These are phyloP conservation scores for Labeo calbasu DNA, from an alignment of 2,797 vertebrate species.

Conservation along the genomic window DNA sequence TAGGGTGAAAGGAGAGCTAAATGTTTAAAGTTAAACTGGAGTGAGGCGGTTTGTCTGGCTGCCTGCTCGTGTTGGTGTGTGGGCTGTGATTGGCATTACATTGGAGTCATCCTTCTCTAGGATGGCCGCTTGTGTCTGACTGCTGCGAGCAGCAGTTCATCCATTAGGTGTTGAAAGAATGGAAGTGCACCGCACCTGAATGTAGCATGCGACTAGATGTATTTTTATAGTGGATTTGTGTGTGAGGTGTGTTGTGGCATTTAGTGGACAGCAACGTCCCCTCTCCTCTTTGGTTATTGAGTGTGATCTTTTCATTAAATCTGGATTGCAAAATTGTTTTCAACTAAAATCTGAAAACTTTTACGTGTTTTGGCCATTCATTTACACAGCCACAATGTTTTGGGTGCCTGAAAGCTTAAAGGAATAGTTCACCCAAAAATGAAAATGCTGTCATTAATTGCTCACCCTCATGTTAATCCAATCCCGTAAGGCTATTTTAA, in stretches of 20 bases:
- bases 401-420: too few relatives aligned
- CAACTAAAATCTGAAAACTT: background rate
- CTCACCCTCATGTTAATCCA: too few relatives aligned
- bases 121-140: slow-evolving; percentile 27
- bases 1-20: slow-evolving; percentile 51
- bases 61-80: slow-evolving; percentile 21
- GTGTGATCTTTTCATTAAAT: background rate
- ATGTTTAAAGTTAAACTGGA: slow-evolving; percentile 57
- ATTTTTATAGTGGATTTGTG: slow-evolving; percentile 9
- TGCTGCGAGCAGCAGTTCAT: slow-evolving; percentile 36
- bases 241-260: background rate
- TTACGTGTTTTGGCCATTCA: too few relatives aligned
- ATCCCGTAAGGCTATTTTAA: too few relatives aligned
- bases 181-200: background rate
- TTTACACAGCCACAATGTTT: too few relatives aligned
- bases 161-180: slow-evolving; percentile 23
- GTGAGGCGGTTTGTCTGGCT: slow-evolving; percentile 49
- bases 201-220: background rate
- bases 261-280: background rate
- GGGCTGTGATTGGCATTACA: slow-evolving; percentile 53
- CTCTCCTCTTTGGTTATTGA: background rate
- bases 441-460: too few relatives aligned
- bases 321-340: background rate
- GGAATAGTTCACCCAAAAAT: too few relatives aligned
- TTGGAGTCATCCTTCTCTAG: slow-evolving; percentile 42